Base-by-base conservation (phyloP, 2,888 invertebrate species). In the Netelia inedita region DNA sequence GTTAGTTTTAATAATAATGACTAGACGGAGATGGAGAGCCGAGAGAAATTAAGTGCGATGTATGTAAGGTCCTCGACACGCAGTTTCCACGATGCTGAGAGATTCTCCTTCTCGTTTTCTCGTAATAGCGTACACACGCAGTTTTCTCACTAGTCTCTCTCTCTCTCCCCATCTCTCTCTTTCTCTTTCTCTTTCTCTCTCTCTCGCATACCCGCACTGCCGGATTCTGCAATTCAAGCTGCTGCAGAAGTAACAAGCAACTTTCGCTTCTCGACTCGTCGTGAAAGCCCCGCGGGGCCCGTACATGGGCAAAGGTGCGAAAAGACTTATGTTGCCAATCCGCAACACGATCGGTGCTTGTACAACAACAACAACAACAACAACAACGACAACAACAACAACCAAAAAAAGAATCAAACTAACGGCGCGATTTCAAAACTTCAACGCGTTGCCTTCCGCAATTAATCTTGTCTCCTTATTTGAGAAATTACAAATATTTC, bases 211-310 rank as follows among this genome's bases (percentile, higher is more conserved):
- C 28, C 28, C 28, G 28, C 5, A 28, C 28, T n/a, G 50, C 23
- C 23, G 28, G 19, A 8, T 14, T 9, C 41, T 46, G 76, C 66
- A 57, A 21, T 72, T 75, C 65, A 61, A 79, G 68, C 68, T 43
- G 75, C 53, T 69, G 61, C n/a, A 16, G 10, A 73, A 66, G 50
- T 81, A 63, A 19, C 68, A 46, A 21, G n/a, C 65, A 74, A 85
- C 84, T 85, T 85, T 85, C 81, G 71, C 74, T 79, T 78, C 65
- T 63, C 43, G 57, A 23, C 46, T 63, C n/a, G 73, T 14, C 69
- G 84, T 57, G 82, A 81, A 85, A 81, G 74, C 66, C 65, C 55
- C 53, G 43, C 43, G 61, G 68, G 53, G 59, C 43, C 72, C 72
- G 72, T 59, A 65, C 63, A 71, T 57, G 68, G 68, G 35, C 43